A percentile compares a stretch with the other conserved stretches of the same genome.
Conservation (phyloP, 2,797 vertebrate species). For the Mus caroli region DNA sequence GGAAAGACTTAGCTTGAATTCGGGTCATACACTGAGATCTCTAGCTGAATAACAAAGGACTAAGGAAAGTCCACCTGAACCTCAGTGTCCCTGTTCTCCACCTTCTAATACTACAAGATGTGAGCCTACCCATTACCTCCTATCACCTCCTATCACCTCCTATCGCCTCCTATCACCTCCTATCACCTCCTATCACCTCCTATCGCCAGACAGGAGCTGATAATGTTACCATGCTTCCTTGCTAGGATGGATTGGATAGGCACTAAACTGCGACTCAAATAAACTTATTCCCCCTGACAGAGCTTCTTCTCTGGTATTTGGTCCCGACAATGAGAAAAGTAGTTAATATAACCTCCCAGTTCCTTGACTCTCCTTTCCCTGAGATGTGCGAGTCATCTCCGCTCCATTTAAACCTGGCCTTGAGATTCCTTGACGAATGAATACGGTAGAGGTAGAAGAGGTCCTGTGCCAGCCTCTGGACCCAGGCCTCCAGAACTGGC, state of each 20-base stretch:
- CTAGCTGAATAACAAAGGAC: not conserved
- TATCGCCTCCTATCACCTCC: not conserved
- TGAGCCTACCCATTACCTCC: not conserved
- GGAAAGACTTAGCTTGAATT: not conserved
- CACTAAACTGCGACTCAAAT: too few species aligned
- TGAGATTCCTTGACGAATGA: constrained; percentile 51
- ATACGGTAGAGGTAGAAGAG: not conserved
- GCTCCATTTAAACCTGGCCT: constrained; percentile 25
- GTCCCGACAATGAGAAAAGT: not conserved
- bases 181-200: not conserved
- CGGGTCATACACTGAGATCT: not conserved
- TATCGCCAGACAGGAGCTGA: not conserved
- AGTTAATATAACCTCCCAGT: not conserved
- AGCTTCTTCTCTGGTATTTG: not conserved
- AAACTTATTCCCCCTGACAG: not conserved
- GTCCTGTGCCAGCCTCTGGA: constrained; percentile 42
- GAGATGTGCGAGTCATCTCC: not conserved
- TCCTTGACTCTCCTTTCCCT: not conserved
- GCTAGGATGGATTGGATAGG: not conserved
- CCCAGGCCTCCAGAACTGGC: constrained; percentile 63
- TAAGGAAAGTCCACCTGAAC: not conserved
- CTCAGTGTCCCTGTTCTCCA: not conserved
- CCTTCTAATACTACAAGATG: not conserved
- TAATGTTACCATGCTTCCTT: not conserved
- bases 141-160: too few species aligned